Conservation (phyloP, 1,140 invertebrate genomes). For the Ooceraea biroi region DNA sequence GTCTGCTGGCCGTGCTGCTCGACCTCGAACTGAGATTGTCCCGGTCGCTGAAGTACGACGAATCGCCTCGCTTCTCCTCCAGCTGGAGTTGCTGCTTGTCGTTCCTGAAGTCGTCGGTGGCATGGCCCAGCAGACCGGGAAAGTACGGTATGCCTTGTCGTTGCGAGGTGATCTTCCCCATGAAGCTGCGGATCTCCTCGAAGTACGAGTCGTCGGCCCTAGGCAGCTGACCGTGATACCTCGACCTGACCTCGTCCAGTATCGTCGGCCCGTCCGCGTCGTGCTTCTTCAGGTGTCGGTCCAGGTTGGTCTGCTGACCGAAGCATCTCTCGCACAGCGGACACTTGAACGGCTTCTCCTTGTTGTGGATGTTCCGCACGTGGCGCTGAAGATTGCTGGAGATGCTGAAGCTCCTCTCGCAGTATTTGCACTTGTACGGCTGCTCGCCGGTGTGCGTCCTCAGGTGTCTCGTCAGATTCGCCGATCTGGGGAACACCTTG, state of each 20-base stretch:
- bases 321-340: conserved; percentile 96
- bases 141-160: conserved; percentile 83
- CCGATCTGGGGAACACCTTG: conserved; percentile 99
- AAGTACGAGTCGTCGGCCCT: conserved; percentile 93
- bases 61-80: conserved; percentile 86
- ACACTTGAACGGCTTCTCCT: conserved; percentile 96
- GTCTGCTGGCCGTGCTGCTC: conserved; percentile 86
- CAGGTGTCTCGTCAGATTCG: conserved; percentile 98
- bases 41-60: conserved; percentile 87
- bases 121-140: conserved; percentile 78
- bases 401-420: conserved; percentile 99
- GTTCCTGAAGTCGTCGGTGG: conserved; percentile 81
- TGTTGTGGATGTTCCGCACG: conserved; percentile 99
- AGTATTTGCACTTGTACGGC: conserved; percentile 99
- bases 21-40: conserved; percentile 87
- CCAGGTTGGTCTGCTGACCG: conserved; percentile 99
- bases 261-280: conserved; percentile 95
- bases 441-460: conserved; percentile 99
- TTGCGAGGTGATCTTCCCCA: conserved; percentile 94
- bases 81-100: conserved; percentile 83
- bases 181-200: conserved; percentile 97
- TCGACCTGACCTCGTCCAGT: conserved; percentile 88
- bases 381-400: conserved; percentile 99
- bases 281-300: conserved; percentile 99
- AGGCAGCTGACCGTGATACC: conserved; percentile 83